A percentile compares a stretch with the other conserved stretches of the same genome.
These are phyloP conservation scores for Okapia johnstoni DNA, from an alignment of 2,113 vertebrate species.

Conservation along the genomic window DNA sequence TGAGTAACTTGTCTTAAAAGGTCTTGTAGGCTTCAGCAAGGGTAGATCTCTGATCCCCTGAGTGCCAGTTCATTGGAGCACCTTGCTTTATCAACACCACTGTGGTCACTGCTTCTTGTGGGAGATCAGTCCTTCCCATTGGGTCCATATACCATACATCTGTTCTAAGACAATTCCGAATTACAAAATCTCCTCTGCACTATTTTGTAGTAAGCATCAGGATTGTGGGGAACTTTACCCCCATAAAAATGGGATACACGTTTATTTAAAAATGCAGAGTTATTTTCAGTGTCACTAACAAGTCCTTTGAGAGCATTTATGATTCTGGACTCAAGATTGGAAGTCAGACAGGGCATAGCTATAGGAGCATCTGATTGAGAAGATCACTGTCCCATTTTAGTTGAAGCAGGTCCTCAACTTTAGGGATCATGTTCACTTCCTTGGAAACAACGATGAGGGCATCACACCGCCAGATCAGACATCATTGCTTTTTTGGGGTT, in stretches of 20 bases:
- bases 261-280: background rate
- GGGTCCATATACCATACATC: background rate
- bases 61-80: too few species aligned
- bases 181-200: background rate
- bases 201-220: background rate
- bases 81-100: background rate
- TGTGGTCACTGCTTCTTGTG: background rate
- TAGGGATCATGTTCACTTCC: background rate
- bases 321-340: background rate
- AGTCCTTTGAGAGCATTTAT: background rate
- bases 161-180: background rate
- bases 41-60: background rate
- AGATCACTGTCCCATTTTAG: background rate
- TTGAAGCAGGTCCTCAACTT: background rate
- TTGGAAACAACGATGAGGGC: background rate
- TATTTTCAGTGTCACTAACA: background rate
- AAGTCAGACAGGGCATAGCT: background rate
- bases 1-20: background rate
- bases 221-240: background rate
- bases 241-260: background rate
- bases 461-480: background rate
- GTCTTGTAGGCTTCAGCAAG: background rate
- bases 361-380: background rate
- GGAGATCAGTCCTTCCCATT: background rate
- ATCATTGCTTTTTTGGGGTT: background rate